Conservation (phyloP, 2,888 invertebrate genomes). For the Pseudococcus longispinus region DNA sequence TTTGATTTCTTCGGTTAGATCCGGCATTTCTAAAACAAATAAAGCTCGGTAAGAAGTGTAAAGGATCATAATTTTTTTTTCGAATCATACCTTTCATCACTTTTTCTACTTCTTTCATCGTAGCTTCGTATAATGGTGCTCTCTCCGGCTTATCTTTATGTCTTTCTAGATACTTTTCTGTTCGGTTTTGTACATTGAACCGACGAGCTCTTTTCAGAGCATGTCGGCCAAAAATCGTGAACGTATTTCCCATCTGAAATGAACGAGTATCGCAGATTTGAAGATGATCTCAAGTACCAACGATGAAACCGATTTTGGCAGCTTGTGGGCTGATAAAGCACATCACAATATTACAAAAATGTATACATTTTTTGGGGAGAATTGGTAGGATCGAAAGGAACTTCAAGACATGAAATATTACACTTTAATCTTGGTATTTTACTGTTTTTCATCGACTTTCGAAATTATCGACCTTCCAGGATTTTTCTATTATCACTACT, state of each 20-base stretch:
- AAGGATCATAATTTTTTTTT: not conserved
- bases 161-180: constrained; percentile 1
- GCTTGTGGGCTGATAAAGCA: not conserved
- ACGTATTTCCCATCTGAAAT: not conserved
- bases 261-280: not conserved
- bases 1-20: constrained; percentile 28
- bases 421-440: too few relatives aligned
- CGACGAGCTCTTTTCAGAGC: not conserved
- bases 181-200: constrained; percentile 35
- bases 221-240: not conserved
- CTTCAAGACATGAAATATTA: too few relatives aligned
- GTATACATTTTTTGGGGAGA: not conserved
- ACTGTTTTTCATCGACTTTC: too few relatives aligned
- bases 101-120: constrained; percentile 15
- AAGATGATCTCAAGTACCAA: not conserved
- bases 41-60: not conserved
- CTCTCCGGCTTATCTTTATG: not conserved
- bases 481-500: too few relatives aligned
- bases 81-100: not conserved
- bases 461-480: too few relatives aligned
- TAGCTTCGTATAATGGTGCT: constrained; percentile 14
- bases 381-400: not conserved
- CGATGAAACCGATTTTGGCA: not conserved
- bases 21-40: constrained; percentile 38
- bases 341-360: not conserved